A percentile compares a stretch with the other conserved stretches of the same genome.
Evolutionary conservation across 1,140 invertebrate species (phyloP).

Genomic region (Drosophila repletoides): DNA sequence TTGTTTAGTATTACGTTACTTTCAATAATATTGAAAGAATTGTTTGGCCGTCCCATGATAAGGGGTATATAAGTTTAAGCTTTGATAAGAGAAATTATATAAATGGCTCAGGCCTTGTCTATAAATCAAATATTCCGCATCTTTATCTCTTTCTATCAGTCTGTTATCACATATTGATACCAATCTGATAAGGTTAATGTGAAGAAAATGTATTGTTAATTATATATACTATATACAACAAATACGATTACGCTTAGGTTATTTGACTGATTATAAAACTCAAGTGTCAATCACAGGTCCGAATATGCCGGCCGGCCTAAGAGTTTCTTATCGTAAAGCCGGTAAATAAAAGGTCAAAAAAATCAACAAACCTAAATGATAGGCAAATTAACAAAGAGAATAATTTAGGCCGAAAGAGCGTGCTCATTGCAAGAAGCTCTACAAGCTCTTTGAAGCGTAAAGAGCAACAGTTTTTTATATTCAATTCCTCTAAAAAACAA

Average conservation of each 20-base stretch:
- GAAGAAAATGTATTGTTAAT: background rate
- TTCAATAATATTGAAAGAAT: too few relatives aligned
- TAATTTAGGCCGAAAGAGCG: background rate
- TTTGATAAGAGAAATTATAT: too few relatives aligned
- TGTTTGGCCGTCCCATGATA: too few relatives aligned
- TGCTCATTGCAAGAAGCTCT: background rate
- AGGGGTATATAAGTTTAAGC: too few relatives aligned
- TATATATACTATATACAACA: background rate
- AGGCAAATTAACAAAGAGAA: conserved; percentile 3
- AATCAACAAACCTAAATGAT: conserved; percentile 11
- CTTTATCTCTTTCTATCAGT: too few relatives aligned
- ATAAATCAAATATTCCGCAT: too few relatives aligned
- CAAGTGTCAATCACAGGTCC: conserved; percentile 28
- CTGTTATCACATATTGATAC: too few relatives aligned
- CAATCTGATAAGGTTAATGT: conserved; percentile 1
- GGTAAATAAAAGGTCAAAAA: conserved; percentile 1
- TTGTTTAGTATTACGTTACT: too few relatives aligned
- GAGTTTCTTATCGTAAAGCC: conserved; percentile 35
- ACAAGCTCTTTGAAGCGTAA: background rate
- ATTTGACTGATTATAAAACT: conserved; percentile 36
- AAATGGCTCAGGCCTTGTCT: too few relatives aligned
- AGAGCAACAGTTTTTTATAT: background rate
- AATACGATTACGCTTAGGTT: too few relatives aligned
- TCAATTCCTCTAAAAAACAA: conserved; percentile 25
- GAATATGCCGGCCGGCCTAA: background rate